phyloP scores from a whole-genome alignment of 2,888 invertebrate genomes.

The Rotaria socialis region DNA sequence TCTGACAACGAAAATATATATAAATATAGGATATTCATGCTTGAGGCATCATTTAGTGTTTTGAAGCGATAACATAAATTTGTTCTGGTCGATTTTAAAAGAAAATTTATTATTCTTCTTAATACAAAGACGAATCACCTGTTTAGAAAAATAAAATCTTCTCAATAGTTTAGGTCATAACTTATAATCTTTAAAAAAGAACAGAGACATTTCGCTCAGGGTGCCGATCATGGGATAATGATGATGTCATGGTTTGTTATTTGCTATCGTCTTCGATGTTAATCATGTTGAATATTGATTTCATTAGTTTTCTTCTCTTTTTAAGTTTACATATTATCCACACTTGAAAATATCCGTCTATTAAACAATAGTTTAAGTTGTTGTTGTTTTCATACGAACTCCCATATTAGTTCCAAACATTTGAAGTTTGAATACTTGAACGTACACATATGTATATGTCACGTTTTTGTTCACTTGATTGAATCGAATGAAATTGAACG shows the following conservation, averaged over 20 bases:
- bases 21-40: no score
- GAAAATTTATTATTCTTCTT: background rate
- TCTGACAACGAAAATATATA: background rate
- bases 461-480: background rate
- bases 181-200: background rate
- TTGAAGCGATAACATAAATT: background rate
- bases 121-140: background rate
- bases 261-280: background rate
- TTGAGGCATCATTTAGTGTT: no score
- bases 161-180: background rate
- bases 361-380: slow-evolving; percentile 1
- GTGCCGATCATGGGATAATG: background rate
- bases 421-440: slow-evolving; percentile 2
- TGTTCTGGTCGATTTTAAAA: background rate
- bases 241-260: background rate
- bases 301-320: background rate
- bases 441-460: background rate
- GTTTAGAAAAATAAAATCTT: background rate
- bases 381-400: background rate
- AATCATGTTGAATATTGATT: background rate
- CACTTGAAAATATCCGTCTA: background rate
- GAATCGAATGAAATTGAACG: background rate
- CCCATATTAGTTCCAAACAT: slow-evolving; percentile 24
- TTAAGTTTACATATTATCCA: background rate
- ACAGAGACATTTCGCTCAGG: background rate